Base-by-base conservation (phyloP, 1,140 invertebrate species). In the Cylas formicarius region DNA sequence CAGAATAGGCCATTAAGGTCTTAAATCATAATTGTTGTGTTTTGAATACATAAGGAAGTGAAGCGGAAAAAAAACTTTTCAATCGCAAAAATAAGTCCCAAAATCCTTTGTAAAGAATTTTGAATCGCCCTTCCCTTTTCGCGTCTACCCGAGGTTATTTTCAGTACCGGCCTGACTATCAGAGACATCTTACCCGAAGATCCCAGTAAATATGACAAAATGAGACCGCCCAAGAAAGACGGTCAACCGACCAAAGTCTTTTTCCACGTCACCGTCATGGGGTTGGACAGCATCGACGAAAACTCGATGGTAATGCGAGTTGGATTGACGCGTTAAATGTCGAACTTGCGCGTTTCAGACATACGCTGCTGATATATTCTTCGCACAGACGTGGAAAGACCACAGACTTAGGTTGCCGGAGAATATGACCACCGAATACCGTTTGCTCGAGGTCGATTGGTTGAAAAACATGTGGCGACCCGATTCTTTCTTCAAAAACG, bases 191-290 rank as follows among this genome's bases (percentile, higher is more conserved):
- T 91, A 18, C 88, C 88, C 0, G 85, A 89, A 61, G 82, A 90
- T 65, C 82, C 82, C 2, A 84, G 84, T 31, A 72, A 82, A 27
- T 91, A 91, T 59, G 88, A 91, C 61, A 91, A 90, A 72, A 91
- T 90, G 85, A 66, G 85, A 36, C 87, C 88, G 2, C 88, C 88
- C 2, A 89, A 90, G 58, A 84, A 86, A 60, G 84, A 88, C 65
- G 86, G 86, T 4, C 79, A 84, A 48, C 82, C 89, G 0, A 91
- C 88, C 1, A 81, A 79, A 14, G 89, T 93, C 2, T 82, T 82
- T 64, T 91, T 93, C 67, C 89, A 92, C 62, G 89, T 93, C 1
- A 92, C 89, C 0, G 89, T 93, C 6, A 89, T 93, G 85, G 86
- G 87, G 5, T 67, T 92, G 28, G 89, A 93, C 68, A 91, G 88